Conservation (phyloP, 2,888 invertebrate species). For the Zele albiditarsus region DNA sequence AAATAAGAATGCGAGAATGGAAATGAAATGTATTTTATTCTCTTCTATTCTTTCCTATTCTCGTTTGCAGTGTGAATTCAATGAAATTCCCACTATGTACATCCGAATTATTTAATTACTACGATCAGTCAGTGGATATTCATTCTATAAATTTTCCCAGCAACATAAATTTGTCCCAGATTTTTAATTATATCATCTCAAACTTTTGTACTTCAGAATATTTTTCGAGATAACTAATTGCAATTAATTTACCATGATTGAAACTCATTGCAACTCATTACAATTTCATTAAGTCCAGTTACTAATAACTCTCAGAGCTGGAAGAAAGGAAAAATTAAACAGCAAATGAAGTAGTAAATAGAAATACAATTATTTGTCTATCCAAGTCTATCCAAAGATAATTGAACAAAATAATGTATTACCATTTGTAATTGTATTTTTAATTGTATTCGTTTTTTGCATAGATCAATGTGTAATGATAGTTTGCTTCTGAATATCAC, state of each 20-base stretch:
- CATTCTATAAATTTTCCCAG: neutral
- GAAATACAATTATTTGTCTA: neutral
- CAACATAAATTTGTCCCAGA: neutral
- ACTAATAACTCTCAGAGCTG: too few species aligned
- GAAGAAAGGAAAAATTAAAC: neutral
- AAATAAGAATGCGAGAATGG: neutral
- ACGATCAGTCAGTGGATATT: neutral
- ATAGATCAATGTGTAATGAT: neutral
- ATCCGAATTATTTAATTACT: neutral
- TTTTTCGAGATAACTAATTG: constrained; percentile 12
- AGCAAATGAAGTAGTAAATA: neutral
- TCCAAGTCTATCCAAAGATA: too few species aligned
- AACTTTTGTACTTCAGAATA: neutral
- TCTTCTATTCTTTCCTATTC: neutral
- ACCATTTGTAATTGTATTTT: too few species aligned
- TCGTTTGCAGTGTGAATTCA: neutral
- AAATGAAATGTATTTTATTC: neutral
- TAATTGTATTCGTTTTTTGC: neutral
- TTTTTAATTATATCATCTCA: constrained; percentile 16
- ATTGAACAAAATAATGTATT: neutral
- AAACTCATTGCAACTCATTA: constrained; percentile 1
- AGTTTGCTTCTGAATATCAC: constrained; percentile 13
- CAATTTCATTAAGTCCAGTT: neutral
- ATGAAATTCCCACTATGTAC: neutral
- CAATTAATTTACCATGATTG: constrained; percentile 4